phyloP scores from a whole-genome alignment of 2,113 vertebrate genomes.

The western clawed frog (Xenopus tropicalis) region DNA sequence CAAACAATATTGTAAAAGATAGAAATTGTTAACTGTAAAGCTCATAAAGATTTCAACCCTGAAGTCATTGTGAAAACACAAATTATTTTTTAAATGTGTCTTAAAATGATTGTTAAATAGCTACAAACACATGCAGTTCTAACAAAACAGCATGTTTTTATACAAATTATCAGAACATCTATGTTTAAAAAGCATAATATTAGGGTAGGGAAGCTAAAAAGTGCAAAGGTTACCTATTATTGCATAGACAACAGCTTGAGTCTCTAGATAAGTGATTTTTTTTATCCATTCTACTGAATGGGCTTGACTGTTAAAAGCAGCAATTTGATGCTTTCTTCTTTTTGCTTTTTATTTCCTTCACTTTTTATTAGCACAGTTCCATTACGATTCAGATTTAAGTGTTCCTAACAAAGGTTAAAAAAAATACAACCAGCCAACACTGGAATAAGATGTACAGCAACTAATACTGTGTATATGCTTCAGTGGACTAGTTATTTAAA shows the following conservation, averaged over 20 bases:
- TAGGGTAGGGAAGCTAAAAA: not conserved
- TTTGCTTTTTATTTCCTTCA: slow-evolving; percentile 9
- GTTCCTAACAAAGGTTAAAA: slow-evolving; percentile 1
- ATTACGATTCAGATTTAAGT: slow-evolving; percentile 29
- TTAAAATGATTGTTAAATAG: slow-evolving; percentile 15
- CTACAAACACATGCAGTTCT: slow-evolving; percentile 19
- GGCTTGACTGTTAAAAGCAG: slow-evolving; percentile 29
- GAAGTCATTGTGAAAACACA: slow-evolving; percentile 16
- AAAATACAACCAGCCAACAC: not conserved
- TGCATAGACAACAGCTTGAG: slow-evolving; percentile 38
- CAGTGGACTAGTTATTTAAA: slow-evolving; percentile 4
- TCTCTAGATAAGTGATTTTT: slow-evolving; percentile 30
- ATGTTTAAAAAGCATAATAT: slow-evolving; percentile 30
- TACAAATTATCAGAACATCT: slow-evolving; percentile 32
- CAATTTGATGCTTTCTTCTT: slow-evolving; percentile 38
- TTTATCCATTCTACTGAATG: slow-evolving; percentile 23
- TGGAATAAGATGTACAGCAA: slow-evolving; percentile 10
- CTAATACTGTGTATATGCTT: slow-evolving; percentile 16
- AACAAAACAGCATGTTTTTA: slow-evolving; percentile 33
- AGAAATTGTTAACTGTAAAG: slow-evolving; percentile 2
- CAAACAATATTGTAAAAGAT: not conserved
- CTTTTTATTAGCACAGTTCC: slow-evolving; percentile 28
- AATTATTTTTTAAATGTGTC: slow-evolving; percentile 10
- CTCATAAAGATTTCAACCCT: slow-evolving; percentile 6
- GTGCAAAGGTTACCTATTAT: slow-evolving; percentile 33